Conservation (phyloP, 2,888 invertebrate species). For the Oscheius sp. region DNA sequence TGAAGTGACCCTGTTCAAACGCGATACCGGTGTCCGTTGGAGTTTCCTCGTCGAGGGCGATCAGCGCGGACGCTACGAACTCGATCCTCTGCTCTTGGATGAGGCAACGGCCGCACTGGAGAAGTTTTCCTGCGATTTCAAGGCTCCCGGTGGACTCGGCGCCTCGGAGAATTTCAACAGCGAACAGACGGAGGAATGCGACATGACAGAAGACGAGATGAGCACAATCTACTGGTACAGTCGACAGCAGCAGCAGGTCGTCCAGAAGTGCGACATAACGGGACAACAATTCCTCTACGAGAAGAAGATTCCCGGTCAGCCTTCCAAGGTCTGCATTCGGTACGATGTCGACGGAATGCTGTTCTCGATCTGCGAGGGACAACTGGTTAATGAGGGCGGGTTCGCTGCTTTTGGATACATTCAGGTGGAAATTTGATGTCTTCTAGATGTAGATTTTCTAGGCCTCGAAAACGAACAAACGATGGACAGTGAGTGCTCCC, state of each 20-base stretch:
- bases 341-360: constrained; percentile 39
- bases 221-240: constrained; percentile 44
- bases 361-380: background rate
- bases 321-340: constrained; percentile 35
- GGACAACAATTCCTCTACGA: constrained; percentile 48
- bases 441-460: constrained; percentile 23
- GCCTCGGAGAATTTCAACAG: constrained; percentile 45
- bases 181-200: constrained; percentile 56
- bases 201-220: constrained; percentile 39
- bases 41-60: constrained; percentile 43
- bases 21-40: constrained; percentile 40
- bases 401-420: constrained; percentile 37
- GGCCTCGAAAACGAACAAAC: constrained; percentile 43
- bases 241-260: constrained; percentile 42
- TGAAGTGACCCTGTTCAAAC: constrained; percentile 44
- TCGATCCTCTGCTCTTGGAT: constrained; percentile 36
- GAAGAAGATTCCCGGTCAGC: background rate
- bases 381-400: constrained; percentile 1
- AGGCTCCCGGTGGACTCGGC: constrained; percentile 32
- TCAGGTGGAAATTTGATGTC: constrained; percentile 34
- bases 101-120: constrained; percentile 35
- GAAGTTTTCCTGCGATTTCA: constrained; percentile 40
- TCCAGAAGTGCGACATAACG: constrained; percentile 47
- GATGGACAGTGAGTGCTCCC: constrained; percentile 54
- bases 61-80: constrained; percentile 39